Evolutionary conservation across 2,113 vertebrate genomes (phyloP).

Genomic region (Pimephales promelas): DNA sequence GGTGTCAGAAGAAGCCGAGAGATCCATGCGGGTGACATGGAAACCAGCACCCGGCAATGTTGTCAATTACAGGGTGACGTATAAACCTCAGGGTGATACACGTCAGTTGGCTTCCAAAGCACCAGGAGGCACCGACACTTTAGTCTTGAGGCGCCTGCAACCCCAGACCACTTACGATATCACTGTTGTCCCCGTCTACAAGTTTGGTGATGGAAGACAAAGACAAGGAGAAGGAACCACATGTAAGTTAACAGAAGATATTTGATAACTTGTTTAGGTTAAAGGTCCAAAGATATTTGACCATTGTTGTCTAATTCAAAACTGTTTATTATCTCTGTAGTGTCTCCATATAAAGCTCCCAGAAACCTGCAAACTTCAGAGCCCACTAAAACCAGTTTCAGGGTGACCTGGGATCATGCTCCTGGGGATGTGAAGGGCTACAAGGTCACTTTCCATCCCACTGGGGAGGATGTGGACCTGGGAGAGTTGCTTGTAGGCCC

Average conservation of each 20-base stretch:
- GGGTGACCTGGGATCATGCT: slow-evolving; percentile 94
- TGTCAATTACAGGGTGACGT: slow-evolving; percentile 88
- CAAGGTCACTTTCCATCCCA: slow-evolving; percentile 91
- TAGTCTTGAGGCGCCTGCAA: slow-evolving; percentile 85
- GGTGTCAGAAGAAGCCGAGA: slow-evolving; percentile 91
- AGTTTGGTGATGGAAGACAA: slow-evolving; percentile 86
- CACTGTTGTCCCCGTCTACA: slow-evolving; percentile 88
- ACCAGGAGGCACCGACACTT: slow-evolving; percentile 78
- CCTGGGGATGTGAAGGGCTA: slow-evolving; percentile 92
- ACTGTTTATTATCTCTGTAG: slow-evolving; percentile 68
- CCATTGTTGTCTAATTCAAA: not conserved
- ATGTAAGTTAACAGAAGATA: slow-evolving; percentile 75
- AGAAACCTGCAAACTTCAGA: slow-evolving; percentile 96
- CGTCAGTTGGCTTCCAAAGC: slow-evolving; percentile 87
- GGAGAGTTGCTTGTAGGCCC: slow-evolving; percentile 89
- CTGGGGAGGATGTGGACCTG: slow-evolving; percentile 79
- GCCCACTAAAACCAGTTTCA: slow-evolving; percentile 90
- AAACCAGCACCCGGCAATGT: slow-evolving; percentile 89
- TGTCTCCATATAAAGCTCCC: slow-evolving; percentile 89
- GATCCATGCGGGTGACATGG: slow-evolving; percentile 89
- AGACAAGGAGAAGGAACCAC: slow-evolving; percentile 93
- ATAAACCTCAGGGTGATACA: slow-evolving; percentile 82
- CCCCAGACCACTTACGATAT: slow-evolving; percentile 90
- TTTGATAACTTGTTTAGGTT: slow-evolving; percentile 1
- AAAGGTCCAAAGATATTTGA: not conserved